Percentiles rank a stretch among this genome's conserved stretches.
These are phyloP conservation scores for Aythya baeri DNA, from an alignment of 2,113 vertebrate species.

Conservation along the genomic window DNA sequence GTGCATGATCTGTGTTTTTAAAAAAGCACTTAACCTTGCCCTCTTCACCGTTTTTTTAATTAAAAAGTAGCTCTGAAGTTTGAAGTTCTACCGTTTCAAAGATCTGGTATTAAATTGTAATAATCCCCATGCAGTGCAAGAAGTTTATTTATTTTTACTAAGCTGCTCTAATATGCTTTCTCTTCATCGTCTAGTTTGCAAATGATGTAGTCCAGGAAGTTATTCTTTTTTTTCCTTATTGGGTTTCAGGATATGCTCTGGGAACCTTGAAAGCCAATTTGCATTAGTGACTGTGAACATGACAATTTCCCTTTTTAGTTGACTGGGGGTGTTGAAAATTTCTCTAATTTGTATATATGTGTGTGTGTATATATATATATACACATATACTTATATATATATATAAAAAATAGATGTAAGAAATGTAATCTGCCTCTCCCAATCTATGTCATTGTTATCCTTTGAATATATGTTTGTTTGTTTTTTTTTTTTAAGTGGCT, in stretches of 20 bases:
- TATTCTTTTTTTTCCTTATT: not conserved
- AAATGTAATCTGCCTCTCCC: accelerated
- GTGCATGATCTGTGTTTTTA: not conserved
- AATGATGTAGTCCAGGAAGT: not conserved
- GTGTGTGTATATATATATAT: not conserved
- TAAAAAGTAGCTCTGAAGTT: not conserved
- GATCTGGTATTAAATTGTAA: not conserved
- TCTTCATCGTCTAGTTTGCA: not conserved
- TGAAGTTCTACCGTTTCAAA: not conserved
- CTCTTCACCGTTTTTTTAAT: not conserved
- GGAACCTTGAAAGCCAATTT: not conserved
- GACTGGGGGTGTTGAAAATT: not conserved
- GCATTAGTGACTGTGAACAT: not conserved
- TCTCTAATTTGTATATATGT: not conserved
- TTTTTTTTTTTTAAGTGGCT: not conserved
- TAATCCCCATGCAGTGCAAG: not conserved
- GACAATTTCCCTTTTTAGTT: accelerated
- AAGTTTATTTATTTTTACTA: accelerated
- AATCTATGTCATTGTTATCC: not conserved
- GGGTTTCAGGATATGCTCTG: not conserved
- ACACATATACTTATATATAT: not conserved
- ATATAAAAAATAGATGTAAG: not conserved
- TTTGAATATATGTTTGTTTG: not conserved
- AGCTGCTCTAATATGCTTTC: not conserved
- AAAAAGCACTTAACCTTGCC: not conserved